Evolutionary conservation across 2,888 invertebrate genomes (phyloP).

Genomic region (Drosophila subquinaria): DNA sequence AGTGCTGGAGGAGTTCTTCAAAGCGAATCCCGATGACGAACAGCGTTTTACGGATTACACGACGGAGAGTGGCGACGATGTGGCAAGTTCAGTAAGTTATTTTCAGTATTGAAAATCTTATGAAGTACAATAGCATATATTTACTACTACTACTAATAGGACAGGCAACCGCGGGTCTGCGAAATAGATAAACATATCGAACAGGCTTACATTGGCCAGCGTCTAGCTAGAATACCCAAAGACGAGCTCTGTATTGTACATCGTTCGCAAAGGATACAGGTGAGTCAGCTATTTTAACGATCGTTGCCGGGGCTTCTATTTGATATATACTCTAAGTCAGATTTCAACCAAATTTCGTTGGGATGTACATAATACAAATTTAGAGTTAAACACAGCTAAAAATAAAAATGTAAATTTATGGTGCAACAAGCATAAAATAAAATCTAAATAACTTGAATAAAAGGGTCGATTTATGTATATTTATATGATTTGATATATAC

Average conservation of each 20-base stretch:
- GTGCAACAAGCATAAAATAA: too few relatives aligned
- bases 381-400: too few relatives aligned
- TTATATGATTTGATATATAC: too few relatives aligned
- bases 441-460: too few relatives aligned
- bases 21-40: conserved; percentile 88
- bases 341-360: too few relatives aligned
- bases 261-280: conserved; percentile 83
- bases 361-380: too few relatives aligned
- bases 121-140: background rate
- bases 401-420: too few relatives aligned
- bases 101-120: background rate
- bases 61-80: conserved; percentile 83
- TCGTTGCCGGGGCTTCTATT: too few relatives aligned
- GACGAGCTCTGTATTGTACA: conserved; percentile 84
- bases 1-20: conserved; percentile 96
- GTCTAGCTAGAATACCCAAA: conserved; percentile 85
- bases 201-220: conserved; percentile 85
- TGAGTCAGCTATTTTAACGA: conserved; percentile 39
- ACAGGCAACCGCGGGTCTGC: conserved; percentile 66
- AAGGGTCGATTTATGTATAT: too few relatives aligned
- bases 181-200: conserved; percentile 82
- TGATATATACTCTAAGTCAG: too few relatives aligned
- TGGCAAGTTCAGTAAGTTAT: conserved; percentile 82
- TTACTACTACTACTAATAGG: conserved; percentile 50
- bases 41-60: conserved; percentile 85